A percentile compares a stretch with the other conserved stretches of the same genome.
phyloP scores from a whole-genome alignment of 2,113 vertebrate species.

The Pica pica region DNA sequence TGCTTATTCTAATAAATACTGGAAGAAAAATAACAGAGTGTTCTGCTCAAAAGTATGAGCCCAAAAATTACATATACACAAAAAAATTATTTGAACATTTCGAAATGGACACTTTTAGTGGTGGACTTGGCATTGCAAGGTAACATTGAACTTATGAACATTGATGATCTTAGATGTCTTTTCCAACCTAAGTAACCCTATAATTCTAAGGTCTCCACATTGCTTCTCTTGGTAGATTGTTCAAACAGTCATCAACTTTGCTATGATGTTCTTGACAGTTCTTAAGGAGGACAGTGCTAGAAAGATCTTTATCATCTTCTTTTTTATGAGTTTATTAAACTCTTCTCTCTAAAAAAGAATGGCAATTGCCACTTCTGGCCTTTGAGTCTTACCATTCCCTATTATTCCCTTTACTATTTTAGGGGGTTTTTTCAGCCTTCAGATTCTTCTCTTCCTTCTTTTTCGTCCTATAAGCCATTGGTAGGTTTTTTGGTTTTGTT shows the following conservation, averaged over 20 bases:
- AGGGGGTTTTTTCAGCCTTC: not conserved
- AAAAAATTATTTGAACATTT: not conserved
- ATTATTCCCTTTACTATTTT: not conserved
- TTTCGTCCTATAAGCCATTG: not conserved
- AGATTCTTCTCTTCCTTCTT: not conserved
- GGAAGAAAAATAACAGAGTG: not conserved
- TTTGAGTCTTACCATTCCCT: not conserved
- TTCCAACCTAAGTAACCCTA: not conserved
- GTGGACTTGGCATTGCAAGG: not conserved
- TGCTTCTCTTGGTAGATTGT: not conserved
- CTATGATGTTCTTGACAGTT: not conserved
- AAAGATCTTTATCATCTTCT: not conserved
- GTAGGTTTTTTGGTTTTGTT: accelerated
- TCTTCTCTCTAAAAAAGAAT: not conserved
- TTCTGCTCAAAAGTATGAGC: not conserved
- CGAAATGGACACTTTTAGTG: not conserved
- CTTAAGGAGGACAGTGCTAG: not conserved
- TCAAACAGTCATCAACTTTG: not conserved
- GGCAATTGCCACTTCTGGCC: not conserved
- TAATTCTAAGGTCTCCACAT: not conserved
- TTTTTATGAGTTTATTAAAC: not conserved
- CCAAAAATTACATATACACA: not conserved
- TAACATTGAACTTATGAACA: too few species aligned
- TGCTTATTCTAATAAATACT: not conserved
- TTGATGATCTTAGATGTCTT: not conserved